Conservation (phyloP, 2,888 invertebrate species). For the Drosophila birchii region DNA sequence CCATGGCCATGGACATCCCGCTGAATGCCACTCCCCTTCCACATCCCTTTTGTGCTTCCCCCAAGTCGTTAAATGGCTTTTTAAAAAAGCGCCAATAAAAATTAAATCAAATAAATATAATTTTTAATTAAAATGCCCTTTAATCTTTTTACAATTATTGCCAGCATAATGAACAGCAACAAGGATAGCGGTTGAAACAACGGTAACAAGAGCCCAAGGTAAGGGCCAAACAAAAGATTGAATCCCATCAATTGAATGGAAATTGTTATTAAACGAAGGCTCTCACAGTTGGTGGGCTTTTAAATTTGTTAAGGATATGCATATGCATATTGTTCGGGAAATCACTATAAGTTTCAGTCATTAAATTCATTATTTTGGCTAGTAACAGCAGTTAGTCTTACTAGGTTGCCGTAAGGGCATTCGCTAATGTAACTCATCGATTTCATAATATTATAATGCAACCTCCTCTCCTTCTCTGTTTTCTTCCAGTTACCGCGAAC, state of each 20-base stretch:
- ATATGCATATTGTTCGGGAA: too few relatives aligned
- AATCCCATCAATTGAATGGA: constrained; percentile 1
- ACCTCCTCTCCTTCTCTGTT: not conserved
- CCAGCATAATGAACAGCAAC: constrained; percentile 44
- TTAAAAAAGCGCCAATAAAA: constrained; percentile 77
- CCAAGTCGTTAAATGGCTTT: constrained; percentile 71
- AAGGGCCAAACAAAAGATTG: not conserved
- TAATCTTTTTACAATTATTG: constrained; percentile 77
- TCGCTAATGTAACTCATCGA: constrained; percentile 7
- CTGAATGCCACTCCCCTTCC: not conserved
- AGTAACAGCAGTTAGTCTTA: too few relatives aligned
- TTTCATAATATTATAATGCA: constrained; percentile 11
- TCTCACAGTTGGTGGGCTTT: not conserved
- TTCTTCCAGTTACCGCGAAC: constrained; percentile 9
- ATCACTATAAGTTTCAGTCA: too few relatives aligned
- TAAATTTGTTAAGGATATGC: constrained; percentile 11
- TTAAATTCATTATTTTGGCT: not conserved
- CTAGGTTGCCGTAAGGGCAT: too few relatives aligned
- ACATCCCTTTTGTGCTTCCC: constrained; percentile 14
- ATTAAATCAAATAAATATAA: constrained; percentile 79
- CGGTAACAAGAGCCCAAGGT: constrained; percentile 24
- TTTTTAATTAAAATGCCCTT: constrained; percentile 77
- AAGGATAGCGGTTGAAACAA: constrained; percentile 16
- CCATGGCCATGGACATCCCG: not conserved
- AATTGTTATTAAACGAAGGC: constrained; percentile 32